A percentile compares a stretch with the other conserved stretches of the same genome.
Evolutionary conservation across 2,113 vertebrate genomes (phyloP).

Genomic region (Rana temporaria): DNA sequence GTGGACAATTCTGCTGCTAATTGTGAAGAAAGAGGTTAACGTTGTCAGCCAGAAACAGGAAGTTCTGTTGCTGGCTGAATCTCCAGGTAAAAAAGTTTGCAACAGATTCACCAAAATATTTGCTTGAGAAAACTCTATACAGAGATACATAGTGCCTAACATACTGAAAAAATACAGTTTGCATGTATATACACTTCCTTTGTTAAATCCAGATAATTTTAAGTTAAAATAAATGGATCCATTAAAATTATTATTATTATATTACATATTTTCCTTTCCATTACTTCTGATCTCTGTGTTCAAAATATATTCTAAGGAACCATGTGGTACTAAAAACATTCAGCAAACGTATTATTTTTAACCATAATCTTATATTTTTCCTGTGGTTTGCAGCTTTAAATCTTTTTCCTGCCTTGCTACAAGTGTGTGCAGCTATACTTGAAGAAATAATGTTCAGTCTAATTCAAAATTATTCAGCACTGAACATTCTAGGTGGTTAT

Average conservation of each 20-base stretch:
- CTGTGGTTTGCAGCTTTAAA: background rate
- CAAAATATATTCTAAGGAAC: background rate
- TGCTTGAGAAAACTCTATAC: too few species aligned
- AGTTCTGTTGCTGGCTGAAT: too few species aligned
- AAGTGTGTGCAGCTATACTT: too few species aligned
- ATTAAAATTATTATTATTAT: background rate
- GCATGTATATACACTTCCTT: background rate
- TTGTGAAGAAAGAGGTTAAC: too few species aligned
- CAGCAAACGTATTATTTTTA: background rate
- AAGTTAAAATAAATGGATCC: background rate
- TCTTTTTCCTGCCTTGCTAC: background rate
- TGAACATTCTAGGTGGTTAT: constrained; percentile 8
- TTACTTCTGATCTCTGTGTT: too few species aligned
- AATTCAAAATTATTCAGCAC: background rate
- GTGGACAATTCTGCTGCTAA: too few species aligned
- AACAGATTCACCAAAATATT: too few species aligned
- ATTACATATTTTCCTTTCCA: background rate
- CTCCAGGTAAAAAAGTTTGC: too few species aligned
- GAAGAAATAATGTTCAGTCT: too few species aligned
- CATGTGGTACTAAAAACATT: background rate
- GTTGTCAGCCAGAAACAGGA: too few species aligned
- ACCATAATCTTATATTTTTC: background rate
- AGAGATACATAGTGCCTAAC: too few species aligned
- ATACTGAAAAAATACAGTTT: too few species aligned
- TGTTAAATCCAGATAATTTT: background rate